These are phyloP conservation scores for Istiophorus platypterus DNA, from an alignment of 2,113 vertebrate species.

Conservation along the genomic window DNA sequence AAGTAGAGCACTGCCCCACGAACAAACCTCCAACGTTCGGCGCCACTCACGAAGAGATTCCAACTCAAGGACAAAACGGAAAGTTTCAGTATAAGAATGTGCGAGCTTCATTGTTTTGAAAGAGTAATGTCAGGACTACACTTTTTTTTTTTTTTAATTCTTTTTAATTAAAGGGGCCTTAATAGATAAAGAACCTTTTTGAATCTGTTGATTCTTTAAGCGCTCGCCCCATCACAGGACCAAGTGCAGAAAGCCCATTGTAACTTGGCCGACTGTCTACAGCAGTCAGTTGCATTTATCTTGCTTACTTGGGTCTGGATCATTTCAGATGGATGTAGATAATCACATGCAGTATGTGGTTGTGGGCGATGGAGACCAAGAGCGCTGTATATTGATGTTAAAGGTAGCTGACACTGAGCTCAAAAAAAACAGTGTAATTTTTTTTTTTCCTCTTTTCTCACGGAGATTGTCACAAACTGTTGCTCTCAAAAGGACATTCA, in stretches of 20 bases:
- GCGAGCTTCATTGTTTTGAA: conserved; percentile 30
- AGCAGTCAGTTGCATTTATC: conserved; percentile 41
- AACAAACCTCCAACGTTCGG: conserved; percentile 50
- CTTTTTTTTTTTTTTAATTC: conserved; percentile 53
- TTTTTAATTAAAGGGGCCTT: conserved; percentile 82
- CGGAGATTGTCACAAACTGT: conserved; percentile 83
- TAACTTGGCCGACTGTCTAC: conserved; percentile 35
- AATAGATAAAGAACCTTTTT: conserved; percentile 64
- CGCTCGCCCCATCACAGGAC: conserved; percentile 32
- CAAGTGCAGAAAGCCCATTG: conserved; percentile 37
- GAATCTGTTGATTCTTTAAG: conserved; percentile 52
- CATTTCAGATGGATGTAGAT: conserved; percentile 83
- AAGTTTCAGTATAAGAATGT: conserved; percentile 47
- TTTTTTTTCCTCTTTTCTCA: conserved; percentile 63
- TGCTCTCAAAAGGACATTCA: conserved; percentile 81
- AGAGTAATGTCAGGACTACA: conserved; percentile 62
- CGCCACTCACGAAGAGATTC: conserved; percentile 36
- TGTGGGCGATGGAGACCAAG: conserved; percentile 77
- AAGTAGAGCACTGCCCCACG: conserved; percentile 26
- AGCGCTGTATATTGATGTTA: conserved; percentile 76
- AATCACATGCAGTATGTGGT: conserved; percentile 82
- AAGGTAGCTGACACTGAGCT: conserved; percentile 87
- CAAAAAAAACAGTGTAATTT: conserved; percentile 84
- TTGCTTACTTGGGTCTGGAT: conserved; percentile 53
- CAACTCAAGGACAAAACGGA: conserved; percentile 36